These are phyloP conservation scores for Argyrosomus regius DNA, from an alignment of 2,797 vertebrate species.

Conservation along the genomic window DNA sequence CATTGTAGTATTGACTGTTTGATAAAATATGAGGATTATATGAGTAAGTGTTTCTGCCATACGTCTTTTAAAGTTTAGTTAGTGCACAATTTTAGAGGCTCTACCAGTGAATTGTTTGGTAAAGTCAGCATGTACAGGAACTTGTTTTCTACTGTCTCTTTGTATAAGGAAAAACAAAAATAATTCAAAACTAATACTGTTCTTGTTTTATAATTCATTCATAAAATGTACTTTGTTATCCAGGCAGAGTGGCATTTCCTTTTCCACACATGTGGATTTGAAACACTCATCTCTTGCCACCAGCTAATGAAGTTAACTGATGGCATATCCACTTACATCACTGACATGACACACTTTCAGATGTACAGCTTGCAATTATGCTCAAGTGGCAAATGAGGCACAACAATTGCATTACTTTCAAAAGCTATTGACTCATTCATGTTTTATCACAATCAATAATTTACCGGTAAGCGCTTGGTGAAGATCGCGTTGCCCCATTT, in stretches of 20 bases:
- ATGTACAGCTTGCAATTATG: constrained; percentile 65
- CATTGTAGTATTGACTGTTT: background rate
- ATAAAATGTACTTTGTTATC: background rate
- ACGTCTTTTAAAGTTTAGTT: background rate
- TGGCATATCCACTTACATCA: constrained; percentile 35
- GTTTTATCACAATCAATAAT: constrained; percentile 87
- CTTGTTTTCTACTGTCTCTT: background rate
- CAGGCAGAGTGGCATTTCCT: background rate
- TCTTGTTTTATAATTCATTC: background rate
- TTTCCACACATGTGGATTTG: background rate
- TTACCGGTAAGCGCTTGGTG: constrained; percentile 85
- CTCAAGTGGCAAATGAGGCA: constrained; percentile 77
- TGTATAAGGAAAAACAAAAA: too few relatives aligned
- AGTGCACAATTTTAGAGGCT: background rate
- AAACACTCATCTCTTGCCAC: constrained; percentile 36
- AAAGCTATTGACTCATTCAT: constrained; percentile 84
- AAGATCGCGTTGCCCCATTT: constrained; percentile 89
- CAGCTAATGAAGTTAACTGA: constrained; percentile 58
- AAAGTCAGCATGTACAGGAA: background rate
- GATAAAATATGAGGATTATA: background rate
- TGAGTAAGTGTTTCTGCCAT: too few relatives aligned
- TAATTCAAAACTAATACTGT: background rate
- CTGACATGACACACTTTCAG: constrained; percentile 65
- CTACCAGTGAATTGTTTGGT: background rate
- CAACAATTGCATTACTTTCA: constrained; percentile 78